Evolutionary conservation across 2,888 invertebrate species (phyloP).

Genomic region (Amphipoea lucens): DNA sequence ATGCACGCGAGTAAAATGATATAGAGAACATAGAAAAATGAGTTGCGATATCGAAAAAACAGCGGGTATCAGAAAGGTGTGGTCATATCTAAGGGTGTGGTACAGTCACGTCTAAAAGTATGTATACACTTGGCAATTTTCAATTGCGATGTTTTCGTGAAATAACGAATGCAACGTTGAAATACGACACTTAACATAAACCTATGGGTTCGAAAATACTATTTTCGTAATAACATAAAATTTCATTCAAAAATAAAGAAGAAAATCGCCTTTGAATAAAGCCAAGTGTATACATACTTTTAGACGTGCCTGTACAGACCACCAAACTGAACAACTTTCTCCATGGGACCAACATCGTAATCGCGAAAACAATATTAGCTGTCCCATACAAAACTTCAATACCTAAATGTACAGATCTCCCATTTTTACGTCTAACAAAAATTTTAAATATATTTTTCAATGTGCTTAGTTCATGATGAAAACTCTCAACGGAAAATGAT

Average conservation of each 20-base stretch:
- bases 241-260: no score
- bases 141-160: no score
- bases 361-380: neutral
- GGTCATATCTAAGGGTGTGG: neutral
- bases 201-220: no score
- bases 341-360: neutral
- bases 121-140: no score
- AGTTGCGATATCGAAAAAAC: neutral
- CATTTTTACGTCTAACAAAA: neutral
- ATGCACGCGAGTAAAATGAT: slow-evolving; percentile 65
- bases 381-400: neutral
- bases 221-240: no score
- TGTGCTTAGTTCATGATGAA: neutral
- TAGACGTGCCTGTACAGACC: no score
- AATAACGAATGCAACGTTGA: no score
- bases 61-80: neutral
- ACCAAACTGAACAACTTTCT: neutral
- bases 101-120: no score
- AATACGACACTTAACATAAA: no score
- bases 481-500: neutral
- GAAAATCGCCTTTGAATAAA: no score
- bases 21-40: slow-evolving; percentile 22
- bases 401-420: neutral
- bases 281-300: no score
- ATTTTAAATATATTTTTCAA: neutral